Evolutionary conservation across 2,888 invertebrate species (phyloP).

Genomic region (Tenthredo distinguenda): DNA sequence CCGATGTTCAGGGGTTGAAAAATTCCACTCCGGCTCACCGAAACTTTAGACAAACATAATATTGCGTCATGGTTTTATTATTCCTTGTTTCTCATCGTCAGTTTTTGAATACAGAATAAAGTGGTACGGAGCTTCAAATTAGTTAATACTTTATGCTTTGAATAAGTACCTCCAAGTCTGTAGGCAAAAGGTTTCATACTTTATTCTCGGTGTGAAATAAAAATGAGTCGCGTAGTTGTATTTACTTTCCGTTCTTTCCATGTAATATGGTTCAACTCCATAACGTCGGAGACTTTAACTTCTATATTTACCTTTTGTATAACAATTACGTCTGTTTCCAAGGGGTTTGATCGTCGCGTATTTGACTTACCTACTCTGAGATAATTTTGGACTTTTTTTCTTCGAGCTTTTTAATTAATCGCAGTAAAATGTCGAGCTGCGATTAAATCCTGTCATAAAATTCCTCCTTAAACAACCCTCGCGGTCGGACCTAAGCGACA

Average conservation of each 20-base stretch:
- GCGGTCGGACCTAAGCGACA: not conserved
- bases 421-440: not conserved
- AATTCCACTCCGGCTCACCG: not conserved
- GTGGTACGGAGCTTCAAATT: not conserved
- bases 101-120: not conserved
- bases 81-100: not conserved
- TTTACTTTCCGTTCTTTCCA: not conserved
- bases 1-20: not conserved
- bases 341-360: not conserved
- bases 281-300: constrained; percentile 5
- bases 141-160: not conserved
- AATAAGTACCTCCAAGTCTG: not conserved
- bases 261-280: constrained; percentile 7
- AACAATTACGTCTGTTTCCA: constrained; percentile 1
- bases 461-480: not conserved
- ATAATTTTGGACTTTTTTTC: not conserved
- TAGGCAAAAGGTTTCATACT: not conserved
- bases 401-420: constrained; percentile 28
- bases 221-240: not conserved
- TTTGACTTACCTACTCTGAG: constrained; percentile 8
- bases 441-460: not conserved
- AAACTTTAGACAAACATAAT: not conserved
- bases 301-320: constrained; percentile 31
- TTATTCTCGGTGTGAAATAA: constrained; percentile 24
- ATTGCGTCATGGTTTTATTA: not conserved